Evolutionary conservation across 2,888 invertebrate genomes (phyloP).

Genomic region (Andrena haemorrhoa): DNA sequence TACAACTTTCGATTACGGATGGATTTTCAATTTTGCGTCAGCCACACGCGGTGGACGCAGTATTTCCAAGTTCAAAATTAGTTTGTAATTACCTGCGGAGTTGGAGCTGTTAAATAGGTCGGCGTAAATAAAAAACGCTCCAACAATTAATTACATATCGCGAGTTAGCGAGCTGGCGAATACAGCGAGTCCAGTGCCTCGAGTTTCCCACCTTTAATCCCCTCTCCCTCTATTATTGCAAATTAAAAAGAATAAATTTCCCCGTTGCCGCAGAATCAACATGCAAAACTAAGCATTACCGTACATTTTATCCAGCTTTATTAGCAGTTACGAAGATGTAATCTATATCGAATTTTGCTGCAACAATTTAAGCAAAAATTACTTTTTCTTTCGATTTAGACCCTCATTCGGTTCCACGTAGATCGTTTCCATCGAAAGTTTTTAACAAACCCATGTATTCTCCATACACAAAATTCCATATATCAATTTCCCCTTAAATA

Average conservation of each 20-base stretch:
- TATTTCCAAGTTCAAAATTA: constrained; percentile 43
- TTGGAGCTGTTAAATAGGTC: constrained; percentile 9
- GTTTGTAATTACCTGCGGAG: constrained; percentile 27
- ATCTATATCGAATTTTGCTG: background rate
- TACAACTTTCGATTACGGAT: constrained; percentile 52
- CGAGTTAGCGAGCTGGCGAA: background rate
- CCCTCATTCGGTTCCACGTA: too few species aligned
- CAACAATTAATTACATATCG: constrained; percentile 17
- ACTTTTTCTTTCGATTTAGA: too few species aligned
- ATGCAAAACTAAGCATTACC: background rate
- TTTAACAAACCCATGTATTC: background rate
- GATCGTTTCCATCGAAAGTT: too few species aligned
- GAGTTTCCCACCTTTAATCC: background rate
- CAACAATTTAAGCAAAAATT: constrained; percentile 8
- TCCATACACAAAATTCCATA: background rate
- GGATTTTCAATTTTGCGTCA: constrained; percentile 45
- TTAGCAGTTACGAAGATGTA: background rate
- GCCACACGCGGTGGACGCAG: background rate
- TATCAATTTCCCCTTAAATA: constrained; percentile 20
- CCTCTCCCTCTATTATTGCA: background rate
- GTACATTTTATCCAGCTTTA: background rate
- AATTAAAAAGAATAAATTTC: background rate
- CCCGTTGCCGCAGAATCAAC: background rate
- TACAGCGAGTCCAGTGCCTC: background rate
- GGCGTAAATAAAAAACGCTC: constrained; percentile 21